Conservation (phyloP, 2,797 vertebrate genomes). For the Lutjanus argentimaculatus region DNA sequence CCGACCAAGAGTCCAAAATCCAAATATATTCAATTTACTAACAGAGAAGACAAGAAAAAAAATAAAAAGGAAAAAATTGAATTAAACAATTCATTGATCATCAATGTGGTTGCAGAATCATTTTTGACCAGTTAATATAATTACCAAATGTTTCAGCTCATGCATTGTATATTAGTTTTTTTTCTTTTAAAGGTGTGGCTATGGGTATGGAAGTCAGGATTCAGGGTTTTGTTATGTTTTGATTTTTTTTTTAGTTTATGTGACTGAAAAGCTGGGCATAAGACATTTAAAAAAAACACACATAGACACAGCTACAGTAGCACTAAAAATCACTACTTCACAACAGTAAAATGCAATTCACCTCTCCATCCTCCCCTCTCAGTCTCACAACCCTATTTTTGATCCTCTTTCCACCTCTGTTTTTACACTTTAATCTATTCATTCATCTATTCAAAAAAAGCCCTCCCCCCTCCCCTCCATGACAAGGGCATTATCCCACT, state of each 20-base stretch:
- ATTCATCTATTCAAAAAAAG: constrained; percentile 30
- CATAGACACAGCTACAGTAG: neutral
- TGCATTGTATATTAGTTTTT: neutral
- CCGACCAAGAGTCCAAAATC: neutral
- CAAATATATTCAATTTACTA: neutral
- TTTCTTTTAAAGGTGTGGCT: neutral
- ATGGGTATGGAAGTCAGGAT: neutral
- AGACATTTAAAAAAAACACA: constrained; percentile 7
- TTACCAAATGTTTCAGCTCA: neutral
- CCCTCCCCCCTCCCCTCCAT: neutral
- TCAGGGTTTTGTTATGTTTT: neutral
- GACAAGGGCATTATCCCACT: constrained; percentile 2
- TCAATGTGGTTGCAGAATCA: neutral
- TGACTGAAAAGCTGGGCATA: constrained; percentile 38
- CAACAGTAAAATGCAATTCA: constrained; percentile 27
- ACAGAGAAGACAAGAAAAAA: too few relatives aligned
- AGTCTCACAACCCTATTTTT: constrained; percentile 22
- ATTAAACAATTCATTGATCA: too few relatives aligned
- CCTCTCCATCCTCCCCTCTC: constrained; percentile 13
- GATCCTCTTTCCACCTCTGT: constrained; percentile 39
- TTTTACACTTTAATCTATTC: constrained; percentile 52
- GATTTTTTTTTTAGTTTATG: neutral
- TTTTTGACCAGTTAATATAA: neutral
- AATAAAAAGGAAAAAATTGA: too few relatives aligned
- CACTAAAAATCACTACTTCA: constrained; percentile 13